A percentile compares a stretch with the other conserved stretches of the same genome.
phyloP scores from a whole-genome alignment of 2,113 vertebrate genomes.

The Pelobates fuscus region DNA sequence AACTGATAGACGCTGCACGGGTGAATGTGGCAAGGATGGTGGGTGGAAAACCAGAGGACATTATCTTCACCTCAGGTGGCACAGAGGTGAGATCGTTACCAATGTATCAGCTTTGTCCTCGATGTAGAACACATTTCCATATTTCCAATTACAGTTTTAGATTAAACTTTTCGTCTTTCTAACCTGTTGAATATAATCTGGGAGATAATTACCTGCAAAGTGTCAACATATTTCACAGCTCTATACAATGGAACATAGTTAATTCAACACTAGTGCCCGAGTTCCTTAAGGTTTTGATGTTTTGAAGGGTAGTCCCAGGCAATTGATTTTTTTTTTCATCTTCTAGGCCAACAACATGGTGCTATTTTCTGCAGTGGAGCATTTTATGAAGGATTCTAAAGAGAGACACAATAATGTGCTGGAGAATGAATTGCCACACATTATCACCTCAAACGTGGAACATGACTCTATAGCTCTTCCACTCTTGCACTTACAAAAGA shows the following conservation, averaged over 20 bases:
- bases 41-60: conserved; percentile 75
- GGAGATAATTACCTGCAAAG: too few species aligned
- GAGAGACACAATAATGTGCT: conserved; percentile 33
- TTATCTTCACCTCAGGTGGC: conserved; percentile 92
- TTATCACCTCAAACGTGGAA: conserved; percentile 83
- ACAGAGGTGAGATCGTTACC: conserved; percentile 90
- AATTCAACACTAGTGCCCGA: too few species aligned
- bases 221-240: too few species aligned
- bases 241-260: too few species aligned
- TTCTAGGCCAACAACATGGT: conserved; percentile 90
- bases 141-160: too few species aligned
- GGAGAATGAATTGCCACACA: conserved; percentile 68
- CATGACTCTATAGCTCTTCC: conserved; percentile 86
- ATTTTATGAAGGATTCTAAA: conserved; percentile 65
- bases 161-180: too few species aligned
- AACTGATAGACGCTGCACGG: conserved; percentile 75
- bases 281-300: too few species aligned
- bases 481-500: conserved; percentile 71
- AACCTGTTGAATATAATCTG: too few species aligned
- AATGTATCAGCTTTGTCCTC: too few species aligned
- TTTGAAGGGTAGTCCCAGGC: too few species aligned
- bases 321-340: neutral
- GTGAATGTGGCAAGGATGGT: conserved; percentile 82
- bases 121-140: too few species aligned
- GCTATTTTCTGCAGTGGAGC: conserved; percentile 76